Percentiles rank a stretch among this genome's conserved stretches.
These are phyloP conservation scores for Oxycera nigricornis DNA, from an alignment of 2,888 invertebrate genomes.

Conservation along the genomic window DNA sequence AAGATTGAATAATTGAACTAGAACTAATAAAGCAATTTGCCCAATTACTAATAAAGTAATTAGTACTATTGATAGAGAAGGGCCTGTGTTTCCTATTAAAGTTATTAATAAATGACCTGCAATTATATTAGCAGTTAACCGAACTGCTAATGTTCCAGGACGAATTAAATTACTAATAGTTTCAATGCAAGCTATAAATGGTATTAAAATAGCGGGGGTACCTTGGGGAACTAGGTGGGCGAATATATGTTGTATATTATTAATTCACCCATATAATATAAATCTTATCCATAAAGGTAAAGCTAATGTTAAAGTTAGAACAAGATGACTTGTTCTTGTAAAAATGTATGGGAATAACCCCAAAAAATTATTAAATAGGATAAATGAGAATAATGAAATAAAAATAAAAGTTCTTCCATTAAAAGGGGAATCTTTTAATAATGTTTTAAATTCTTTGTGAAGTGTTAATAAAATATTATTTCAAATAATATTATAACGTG, in stretches of 20 bases:
- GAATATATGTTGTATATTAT: constrained; percentile 70
- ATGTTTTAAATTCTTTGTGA: constrained; percentile 68
- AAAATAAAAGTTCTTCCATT: constrained; percentile 66
- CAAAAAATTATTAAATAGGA: constrained; percentile 73
- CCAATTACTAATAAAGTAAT: constrained; percentile 54
- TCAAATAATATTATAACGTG: constrained; percentile 64
- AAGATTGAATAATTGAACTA: constrained; percentile 68
- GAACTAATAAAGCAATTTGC: constrained; percentile 62
- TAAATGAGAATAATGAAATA: constrained; percentile 66
- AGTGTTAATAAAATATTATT: constrained; percentile 63
- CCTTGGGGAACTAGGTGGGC: constrained; percentile 74
- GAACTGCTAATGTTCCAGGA: constrained; percentile 73
- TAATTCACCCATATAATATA: constrained; percentile 71
- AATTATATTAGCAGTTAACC: constrained; percentile 79
- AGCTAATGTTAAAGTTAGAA: constrained; percentile 67
- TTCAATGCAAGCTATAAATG: constrained; percentile 79
- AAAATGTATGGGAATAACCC: constrained; percentile 76
- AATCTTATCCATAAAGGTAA: constrained; percentile 71
- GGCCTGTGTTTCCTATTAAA: constrained; percentile 64
- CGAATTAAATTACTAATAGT: constrained; percentile 76
- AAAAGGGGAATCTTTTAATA: constrained; percentile 62
- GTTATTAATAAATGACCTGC: constrained; percentile 75
- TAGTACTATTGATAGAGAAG: constrained; percentile 50
- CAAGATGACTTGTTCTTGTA: constrained; percentile 71
- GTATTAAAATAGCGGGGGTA: constrained; percentile 70